These are phyloP conservation scores for Amblyopsis hoosieri DNA, from an alignment of 2,797 vertebrate species.

Conservation along the genomic window DNA sequence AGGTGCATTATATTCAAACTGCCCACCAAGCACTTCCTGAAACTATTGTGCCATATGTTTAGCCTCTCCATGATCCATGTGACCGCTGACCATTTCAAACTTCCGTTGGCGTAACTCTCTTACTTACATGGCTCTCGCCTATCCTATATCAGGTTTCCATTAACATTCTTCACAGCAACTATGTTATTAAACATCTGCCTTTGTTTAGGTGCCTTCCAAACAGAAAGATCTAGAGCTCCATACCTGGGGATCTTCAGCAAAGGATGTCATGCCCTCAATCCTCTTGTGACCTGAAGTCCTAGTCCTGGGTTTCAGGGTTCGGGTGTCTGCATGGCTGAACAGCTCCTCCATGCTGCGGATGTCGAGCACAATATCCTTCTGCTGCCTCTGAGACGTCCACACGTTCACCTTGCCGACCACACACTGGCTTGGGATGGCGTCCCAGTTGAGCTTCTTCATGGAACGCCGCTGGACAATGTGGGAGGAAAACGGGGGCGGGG, in stretches of 20 bases:
- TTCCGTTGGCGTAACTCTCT: too few species aligned
- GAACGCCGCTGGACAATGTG: slow-evolving; percentile 61
- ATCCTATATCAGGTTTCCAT: too few species aligned
- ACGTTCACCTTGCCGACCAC: slow-evolving; percentile 80
- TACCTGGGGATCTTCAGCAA: slow-evolving; percentile 55
- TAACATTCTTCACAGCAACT: too few species aligned
- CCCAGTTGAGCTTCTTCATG: slow-evolving; percentile 86
- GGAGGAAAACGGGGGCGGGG: slow-evolving; percentile 31
- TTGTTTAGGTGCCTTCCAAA: too few species aligned
- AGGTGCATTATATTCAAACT: too few species aligned
- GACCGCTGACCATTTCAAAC: too few species aligned
- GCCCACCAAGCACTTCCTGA: too few species aligned
- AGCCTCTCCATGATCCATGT: too few species aligned
- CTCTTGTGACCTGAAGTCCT: slow-evolving; percentile 38
- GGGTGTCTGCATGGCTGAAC: slow-evolving; percentile 75
- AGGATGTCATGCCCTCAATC: slow-evolving; percentile 41
- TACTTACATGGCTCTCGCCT: too few species aligned
- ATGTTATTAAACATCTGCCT: too few species aligned
- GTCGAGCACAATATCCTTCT: slow-evolving; percentile 76
- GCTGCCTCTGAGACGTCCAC: slow-evolving; percentile 72
- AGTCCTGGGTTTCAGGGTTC: slow-evolving; percentile 28
- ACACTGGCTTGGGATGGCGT: slow-evolving; percentile 78
- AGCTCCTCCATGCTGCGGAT: slow-evolving; percentile 81
- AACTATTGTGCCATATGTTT: too few species aligned
- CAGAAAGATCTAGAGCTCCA: slow-evolving; percentile 10